Base-by-base conservation (phyloP, 1,140 invertebrate species). In the Trichonephila inaurata region DNA sequence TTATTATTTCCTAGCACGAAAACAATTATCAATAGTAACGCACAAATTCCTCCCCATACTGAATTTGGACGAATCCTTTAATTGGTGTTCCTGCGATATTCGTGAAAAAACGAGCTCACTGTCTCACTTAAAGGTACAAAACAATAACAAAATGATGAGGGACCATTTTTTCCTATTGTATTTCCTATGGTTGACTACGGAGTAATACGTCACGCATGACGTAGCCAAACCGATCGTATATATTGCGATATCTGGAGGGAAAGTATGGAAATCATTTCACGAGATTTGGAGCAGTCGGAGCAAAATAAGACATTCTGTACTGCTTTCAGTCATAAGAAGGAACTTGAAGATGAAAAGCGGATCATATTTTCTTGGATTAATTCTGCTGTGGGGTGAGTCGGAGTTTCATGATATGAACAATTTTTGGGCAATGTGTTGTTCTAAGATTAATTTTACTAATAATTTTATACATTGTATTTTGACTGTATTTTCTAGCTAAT, bases 151-250 rank as follows among this genome's bases (percentile, higher is more conserved):
- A 83, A 83, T n/a, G 51, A 21, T 2, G n/a, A 51, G 51, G 51
- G 51, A 51, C 81, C 28, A 51, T 83, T 85, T 77, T 40, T 77
- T 77, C 72, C 72, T 77, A 83, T 83, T 83, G 44, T 51, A 12
- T 60, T 58, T 21, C 44, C 44, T 58, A 51, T 64, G 85, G 60
- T n/a, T n/a, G 58, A 60, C 60, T 85, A 12, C 28, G 24, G 7
- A 28, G 44, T n/a, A 12, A 88, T 24, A 77, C 91, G 91, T 92
- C 91, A 87, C 51, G 66, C n/a, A 12, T 77, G 91, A 92, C 91
- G 83, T 92, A 83, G 87, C 83, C 33, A 40, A 60, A 7, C 16
- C 12, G 66, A 89, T 58, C 82, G 62, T 92, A 92, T 92, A 92
- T 92, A 92, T 83, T 60, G 33, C n/a, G 83, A 72, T 24, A 24